Base-by-base conservation (phyloP, 2,888 invertebrate species). In the Platynereis dumerilii region DNA sequence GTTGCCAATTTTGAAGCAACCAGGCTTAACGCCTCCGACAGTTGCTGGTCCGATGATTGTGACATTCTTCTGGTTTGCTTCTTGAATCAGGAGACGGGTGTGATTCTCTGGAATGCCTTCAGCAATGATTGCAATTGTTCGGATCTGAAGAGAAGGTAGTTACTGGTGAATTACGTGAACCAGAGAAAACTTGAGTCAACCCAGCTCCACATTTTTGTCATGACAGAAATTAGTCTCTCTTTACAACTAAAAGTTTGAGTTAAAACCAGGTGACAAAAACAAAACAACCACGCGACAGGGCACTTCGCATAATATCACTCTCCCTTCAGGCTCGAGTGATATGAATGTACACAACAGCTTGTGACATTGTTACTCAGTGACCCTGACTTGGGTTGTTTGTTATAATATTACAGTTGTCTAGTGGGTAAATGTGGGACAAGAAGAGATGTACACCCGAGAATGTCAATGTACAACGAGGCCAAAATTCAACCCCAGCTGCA, bases 71-170 rank as follows among this genome's bases (percentile, higher is more conserved):
- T 91, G 89, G 74, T 92, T 89, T 0, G 96, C 96, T 64, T 76
- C 73, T 70, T 85, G 83, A 79, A 94, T 93, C 77, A 99, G 87
- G 82, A 95, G 94, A 71, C 99, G 87, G 0, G 99, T 99, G 89
- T 96, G 91, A 83, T 99, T 99, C 85, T 99, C 99, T 0, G 99
- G 99, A 68, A 99, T 99, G 44, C 99, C 99, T 83, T 99, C 99
- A 0, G 99, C 99, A 75, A 99, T 99, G 76, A 99, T 98, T 17
- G 98, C 97, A 57, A 99, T 92, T 0, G 94, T 93, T 79, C 94
- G 90, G 74, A 98, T 94, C 87, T 96, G 76, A 3, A 77, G 75
- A 60, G 29, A 57, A 27, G n/a, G 22, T 15, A 15, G 12, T 42
- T 12, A 42, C n/a, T 42, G 44, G 12, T n/a, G 12, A 42, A 42